phyloP scores from a whole-genome alignment of 2,113 vertebrate species.

The Triplophysa dalaica region DNA sequence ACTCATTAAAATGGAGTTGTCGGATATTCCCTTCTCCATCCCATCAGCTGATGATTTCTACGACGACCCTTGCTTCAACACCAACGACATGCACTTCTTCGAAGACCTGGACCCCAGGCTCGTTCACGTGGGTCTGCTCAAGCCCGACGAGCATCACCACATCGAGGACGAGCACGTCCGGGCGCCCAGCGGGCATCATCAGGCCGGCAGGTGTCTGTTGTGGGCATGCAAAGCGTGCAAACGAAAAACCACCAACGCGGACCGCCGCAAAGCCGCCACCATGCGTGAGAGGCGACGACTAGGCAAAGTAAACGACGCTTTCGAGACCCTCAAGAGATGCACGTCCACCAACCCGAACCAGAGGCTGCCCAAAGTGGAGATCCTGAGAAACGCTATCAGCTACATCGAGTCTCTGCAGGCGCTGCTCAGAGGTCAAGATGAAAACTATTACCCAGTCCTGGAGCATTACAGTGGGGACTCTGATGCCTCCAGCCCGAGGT shows the following conservation, averaged over 20 bases:
- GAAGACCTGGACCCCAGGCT: slow-evolving; percentile 95
- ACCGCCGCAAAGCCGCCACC: slow-evolving; percentile 93
- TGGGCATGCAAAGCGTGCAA: slow-evolving; percentile 99
- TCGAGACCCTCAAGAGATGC: slow-evolving; percentile 95
- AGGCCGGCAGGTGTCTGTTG: slow-evolving; percentile 92
- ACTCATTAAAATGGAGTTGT: slow-evolving; percentile 79
- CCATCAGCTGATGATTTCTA: slow-evolving; percentile 88
- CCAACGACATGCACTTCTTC: slow-evolving; percentile 95
- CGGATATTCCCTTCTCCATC: slow-evolving; percentile 90
- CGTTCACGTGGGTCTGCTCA: slow-evolving; percentile 86
- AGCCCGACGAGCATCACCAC: slow-evolving; percentile 85
- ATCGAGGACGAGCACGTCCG: slow-evolving; percentile 93
- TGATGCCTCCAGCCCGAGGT: slow-evolving; percentile 91
- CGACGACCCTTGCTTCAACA: slow-evolving; percentile 94
- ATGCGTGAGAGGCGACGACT: slow-evolving; percentile 92
- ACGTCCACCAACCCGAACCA: slow-evolving; percentile 95
- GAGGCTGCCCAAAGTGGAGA: slow-evolving; percentile 96
- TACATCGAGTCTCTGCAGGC: slow-evolving; percentile 97
- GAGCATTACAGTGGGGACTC: slow-evolving; percentile 96
- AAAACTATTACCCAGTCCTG: slow-evolving; percentile 81
- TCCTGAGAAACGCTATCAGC: slow-evolving; percentile 96
- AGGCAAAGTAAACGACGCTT: slow-evolving; percentile 96
- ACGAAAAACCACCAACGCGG: slow-evolving; percentile 93
- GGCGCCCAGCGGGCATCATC: slow-evolving; percentile 94
- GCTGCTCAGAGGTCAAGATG: slow-evolving; percentile 88